phyloP scores from a whole-genome alignment of 2,113 vertebrate species.

The Ophthalmolycus amberensis region DNA sequence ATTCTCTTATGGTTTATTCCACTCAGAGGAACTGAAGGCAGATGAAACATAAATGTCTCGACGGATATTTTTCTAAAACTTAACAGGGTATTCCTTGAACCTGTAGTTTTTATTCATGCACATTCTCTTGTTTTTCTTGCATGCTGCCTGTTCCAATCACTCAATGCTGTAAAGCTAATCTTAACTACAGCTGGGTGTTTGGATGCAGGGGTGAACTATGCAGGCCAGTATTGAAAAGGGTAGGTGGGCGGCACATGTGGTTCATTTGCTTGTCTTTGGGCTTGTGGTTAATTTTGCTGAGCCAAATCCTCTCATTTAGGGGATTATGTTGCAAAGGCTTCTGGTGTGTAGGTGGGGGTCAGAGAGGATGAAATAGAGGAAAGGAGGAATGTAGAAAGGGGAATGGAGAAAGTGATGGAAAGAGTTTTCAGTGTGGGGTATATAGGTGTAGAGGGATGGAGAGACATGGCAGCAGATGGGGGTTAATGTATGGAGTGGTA shows the following conservation, averaged over 20 bases:
- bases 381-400: constrained; percentile 29
- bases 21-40: background rate
- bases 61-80: constrained; percentile 11
- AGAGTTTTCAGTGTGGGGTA: constrained; percentile 32
- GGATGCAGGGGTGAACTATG: constrained; percentile 39
- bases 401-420: constrained; percentile 51
- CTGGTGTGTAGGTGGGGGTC: constrained; percentile 71
- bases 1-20: constrained; percentile 14
- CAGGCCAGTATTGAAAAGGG: constrained; percentile 51
- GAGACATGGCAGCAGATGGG: constrained; percentile 39
- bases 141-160: constrained; percentile 27
- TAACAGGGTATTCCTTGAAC: constrained; percentile 2
- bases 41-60: constrained; percentile 8
- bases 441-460: constrained; percentile 33
- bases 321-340: constrained; percentile 62
- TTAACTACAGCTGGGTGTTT: constrained; percentile 45
- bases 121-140: constrained; percentile 15
- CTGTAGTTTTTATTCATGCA: constrained; percentile 9
- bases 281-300: constrained; percentile 68
- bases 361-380: constrained; percentile 44
- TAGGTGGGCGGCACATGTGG: constrained; percentile 61
- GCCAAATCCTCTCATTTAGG: constrained; percentile 74
- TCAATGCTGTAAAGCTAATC: constrained; percentile 32
- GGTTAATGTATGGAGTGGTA: constrained; percentile 46
- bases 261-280: constrained; percentile 65